A percentile compares a stretch with the other conserved stretches of the same genome.
These are phyloP conservation scores for Labeo calbasu DNA, from an alignment of 2,797 vertebrate species.

Conservation along the genomic window DNA sequence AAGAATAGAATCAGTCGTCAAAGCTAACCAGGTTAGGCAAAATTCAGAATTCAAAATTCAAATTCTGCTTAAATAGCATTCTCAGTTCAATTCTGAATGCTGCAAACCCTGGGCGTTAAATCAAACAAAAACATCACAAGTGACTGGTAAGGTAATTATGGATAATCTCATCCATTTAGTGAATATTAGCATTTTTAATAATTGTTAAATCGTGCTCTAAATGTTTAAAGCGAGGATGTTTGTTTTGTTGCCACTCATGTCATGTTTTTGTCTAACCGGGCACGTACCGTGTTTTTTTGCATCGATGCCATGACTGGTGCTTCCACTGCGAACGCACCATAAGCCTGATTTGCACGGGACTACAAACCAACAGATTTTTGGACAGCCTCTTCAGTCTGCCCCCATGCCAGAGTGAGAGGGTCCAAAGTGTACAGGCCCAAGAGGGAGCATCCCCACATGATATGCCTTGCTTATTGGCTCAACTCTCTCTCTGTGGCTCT, in stretches of 20 bases:
- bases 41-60: neutral
- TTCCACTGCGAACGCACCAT: conserved; percentile 60
- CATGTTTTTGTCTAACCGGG: conserved; percentile 32
- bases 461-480: conserved; percentile 45
- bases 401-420: conserved; percentile 59
- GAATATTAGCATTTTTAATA: conserved; percentile 31
- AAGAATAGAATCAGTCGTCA: neutral
- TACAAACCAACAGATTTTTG: conserved; percentile 72
- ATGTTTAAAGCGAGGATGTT: conserved; percentile 19
- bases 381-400: conserved; percentile 54
- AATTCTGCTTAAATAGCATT: conserved; percentile 6
- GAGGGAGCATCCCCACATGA: conserved; percentile 66
- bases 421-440: conserved; percentile 70
- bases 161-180: conserved; percentile 39
- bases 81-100: neutral
- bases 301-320: conserved; percentile 27
- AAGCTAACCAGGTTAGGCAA: neutral
- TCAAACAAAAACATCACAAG: conserved; percentile 37
- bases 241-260: conserved; percentile 41
- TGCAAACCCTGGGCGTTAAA: conserved; percentile 6
- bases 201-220: conserved; percentile 32
- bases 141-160: conserved; percentile 32
- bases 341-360: conserved; percentile 63
- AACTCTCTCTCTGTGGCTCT: conserved; percentile 31
- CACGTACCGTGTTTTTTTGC: conserved; percentile 33